phyloP scores from a whole-genome alignment of 2,113 vertebrate genomes.

The Chinchilla lanigera region DNA sequence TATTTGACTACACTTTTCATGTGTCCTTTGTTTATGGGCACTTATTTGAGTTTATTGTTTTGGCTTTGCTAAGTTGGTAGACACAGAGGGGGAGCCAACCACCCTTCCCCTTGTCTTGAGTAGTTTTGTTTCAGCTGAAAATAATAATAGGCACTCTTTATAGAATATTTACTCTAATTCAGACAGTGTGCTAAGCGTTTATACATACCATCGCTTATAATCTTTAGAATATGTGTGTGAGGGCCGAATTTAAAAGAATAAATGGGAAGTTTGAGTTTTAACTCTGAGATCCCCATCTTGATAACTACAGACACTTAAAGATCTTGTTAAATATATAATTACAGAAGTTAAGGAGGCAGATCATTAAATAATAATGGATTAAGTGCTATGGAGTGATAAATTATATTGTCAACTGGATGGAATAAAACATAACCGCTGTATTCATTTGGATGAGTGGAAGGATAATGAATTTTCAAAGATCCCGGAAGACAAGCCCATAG shows the following conservation, averaged over 20 bases:
- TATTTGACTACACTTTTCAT: neutral
- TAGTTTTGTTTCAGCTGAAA: neutral
- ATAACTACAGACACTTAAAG: neutral
- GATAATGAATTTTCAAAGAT: neutral
- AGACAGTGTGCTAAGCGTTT: neutral
- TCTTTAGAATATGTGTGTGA: neutral
- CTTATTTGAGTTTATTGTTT: neutral
- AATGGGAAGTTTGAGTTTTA: neutral
- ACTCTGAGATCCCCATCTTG: neutral
- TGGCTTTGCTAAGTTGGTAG: neutral
- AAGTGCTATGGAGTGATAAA: neutral
- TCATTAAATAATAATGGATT: neutral
- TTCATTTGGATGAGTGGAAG: neutral
- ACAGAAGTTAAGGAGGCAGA: neutral
- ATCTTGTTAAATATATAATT: constrained; percentile 3
- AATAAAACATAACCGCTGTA: neutral
- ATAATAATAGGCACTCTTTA: neutral
- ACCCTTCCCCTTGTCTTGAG: neutral
- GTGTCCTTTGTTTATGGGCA: neutral
- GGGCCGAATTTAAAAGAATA: neutral
- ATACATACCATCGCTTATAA: neutral
- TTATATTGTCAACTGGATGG: neutral
- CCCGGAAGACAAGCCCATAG: neutral
- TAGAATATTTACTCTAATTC: neutral
- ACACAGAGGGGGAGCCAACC: accelerated